Evolutionary conservation across 2,888 invertebrate species (phyloP).

Genomic region (Parnassius mnemosyne): DNA sequence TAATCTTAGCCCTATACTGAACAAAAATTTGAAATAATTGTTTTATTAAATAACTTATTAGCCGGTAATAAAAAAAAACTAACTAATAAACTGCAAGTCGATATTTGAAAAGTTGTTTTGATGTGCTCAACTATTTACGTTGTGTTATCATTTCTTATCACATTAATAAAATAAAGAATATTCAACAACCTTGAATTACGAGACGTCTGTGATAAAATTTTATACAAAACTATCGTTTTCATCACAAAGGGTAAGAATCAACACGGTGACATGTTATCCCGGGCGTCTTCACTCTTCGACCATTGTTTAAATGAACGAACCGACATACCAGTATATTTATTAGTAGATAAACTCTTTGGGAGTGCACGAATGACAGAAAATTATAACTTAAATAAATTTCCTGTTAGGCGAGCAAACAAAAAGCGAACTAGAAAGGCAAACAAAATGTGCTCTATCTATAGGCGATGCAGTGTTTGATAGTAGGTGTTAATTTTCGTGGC

Average conservation of each 20-base stretch:
- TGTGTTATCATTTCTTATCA: too few species aligned
- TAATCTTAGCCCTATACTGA: too few species aligned
- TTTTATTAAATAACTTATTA: too few species aligned
- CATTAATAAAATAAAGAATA: too few species aligned
- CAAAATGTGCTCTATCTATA: slow-evolving; percentile 65
- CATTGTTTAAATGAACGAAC: slow-evolving; percentile 36
- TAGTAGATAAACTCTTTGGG: slow-evolving; percentile 52
- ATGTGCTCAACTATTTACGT: too few species aligned
- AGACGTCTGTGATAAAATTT: slow-evolving; percentile 3
- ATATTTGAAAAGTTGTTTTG: too few species aligned
- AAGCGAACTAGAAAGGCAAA: slow-evolving; percentile 65
- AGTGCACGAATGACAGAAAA: slow-evolving; percentile 71
- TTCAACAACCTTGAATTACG: background rate
- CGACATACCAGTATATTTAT: slow-evolving; percentile 42
- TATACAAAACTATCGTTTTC: slow-evolving; percentile 1
- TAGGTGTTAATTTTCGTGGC: slow-evolving; percentile 61
- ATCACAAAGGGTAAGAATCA: slow-evolving; percentile 48
- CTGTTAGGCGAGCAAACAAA: slow-evolving; percentile 73
- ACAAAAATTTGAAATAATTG: too few species aligned
- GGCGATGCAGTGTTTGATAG: slow-evolving; percentile 72
- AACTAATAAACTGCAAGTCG: too few species aligned
- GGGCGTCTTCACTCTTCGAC: slow-evolving; percentile 37
- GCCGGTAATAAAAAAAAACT: too few species aligned
- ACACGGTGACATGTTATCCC: slow-evolving; percentile 51
- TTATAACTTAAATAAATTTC: slow-evolving; percentile 79